Percentiles rank a stretch among this genome's conserved stretches.
Conservation (phyloP, 2,113 vertebrate genomes). For the Syngnathus typhle region DNA sequence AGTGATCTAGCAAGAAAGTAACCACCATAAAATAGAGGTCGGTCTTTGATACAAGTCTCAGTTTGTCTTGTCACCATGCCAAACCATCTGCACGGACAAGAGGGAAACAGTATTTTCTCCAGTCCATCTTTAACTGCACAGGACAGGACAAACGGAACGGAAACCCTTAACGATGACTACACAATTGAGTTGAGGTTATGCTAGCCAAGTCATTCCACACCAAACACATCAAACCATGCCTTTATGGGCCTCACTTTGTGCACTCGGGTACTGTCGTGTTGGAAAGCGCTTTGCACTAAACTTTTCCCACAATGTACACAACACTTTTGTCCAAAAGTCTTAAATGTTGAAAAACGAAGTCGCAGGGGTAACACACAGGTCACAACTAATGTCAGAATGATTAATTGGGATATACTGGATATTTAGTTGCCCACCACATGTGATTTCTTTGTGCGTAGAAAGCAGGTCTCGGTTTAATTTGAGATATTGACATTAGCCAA, state of each 20-base stretch:
- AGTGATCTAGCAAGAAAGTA: slow-evolving; percentile 67
- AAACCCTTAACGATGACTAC: slow-evolving; percentile 33
- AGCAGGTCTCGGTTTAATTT: too few relatives aligned
- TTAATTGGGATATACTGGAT: neutral
- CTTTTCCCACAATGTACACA: neutral
- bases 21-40: slow-evolving; percentile 75
- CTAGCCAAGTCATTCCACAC: neutral
- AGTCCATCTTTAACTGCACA: slow-evolving; percentile 52
- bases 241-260: neutral
- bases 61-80: slow-evolving; percentile 73
- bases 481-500: too few relatives aligned
- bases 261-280: neutral
- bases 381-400: neutral
- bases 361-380: neutral
- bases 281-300: neutral
- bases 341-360: neutral
- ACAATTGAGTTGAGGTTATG: neutral
- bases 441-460: neutral
- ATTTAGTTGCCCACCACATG: neutral
- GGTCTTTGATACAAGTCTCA: slow-evolving; percentile 67
- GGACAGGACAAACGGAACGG: slow-evolving; percentile 22
- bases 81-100: slow-evolving; percentile 71
- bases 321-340: neutral
- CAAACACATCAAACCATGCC: neutral
- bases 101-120: slow-evolving; percentile 55